Evolutionary conservation across 2,888 invertebrate genomes (phyloP).

Genomic region (Eutolmus rufibarbis): DNA sequence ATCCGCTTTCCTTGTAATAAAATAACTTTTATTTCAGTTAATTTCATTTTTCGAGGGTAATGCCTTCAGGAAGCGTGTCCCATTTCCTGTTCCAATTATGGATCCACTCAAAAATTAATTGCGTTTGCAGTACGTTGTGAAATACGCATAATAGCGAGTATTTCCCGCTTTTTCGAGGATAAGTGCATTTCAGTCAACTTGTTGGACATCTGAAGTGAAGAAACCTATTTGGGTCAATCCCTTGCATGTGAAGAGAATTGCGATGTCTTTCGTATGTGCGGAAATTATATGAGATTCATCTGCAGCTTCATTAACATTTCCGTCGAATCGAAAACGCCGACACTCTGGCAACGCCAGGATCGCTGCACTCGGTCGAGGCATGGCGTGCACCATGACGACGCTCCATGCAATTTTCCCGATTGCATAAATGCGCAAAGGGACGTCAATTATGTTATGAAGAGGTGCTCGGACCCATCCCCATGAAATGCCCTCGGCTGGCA

Average conservation of each 20-base stretch:
- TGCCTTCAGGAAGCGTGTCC: background rate
- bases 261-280: background rate
- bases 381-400: background rate
- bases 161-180: background rate
- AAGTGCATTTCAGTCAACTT: background rate
- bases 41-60: background rate
- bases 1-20: background rate
- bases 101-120: background rate
- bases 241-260: background rate
- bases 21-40: background rate
- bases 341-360: conserved; percentile 13
- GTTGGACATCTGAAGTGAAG: background rate
- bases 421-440: conserved; percentile 30
- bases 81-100: background rate
- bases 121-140: background rate
- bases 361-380: background rate
- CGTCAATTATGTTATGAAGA: conserved; percentile 6
- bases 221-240: background rate
- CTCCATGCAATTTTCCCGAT: conserved; percentile 27
- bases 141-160: background rate
- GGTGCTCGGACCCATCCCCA: background rate
- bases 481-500: background rate
- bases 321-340: background rate
- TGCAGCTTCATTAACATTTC: background rate
- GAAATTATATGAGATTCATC: background rate